A percentile compares a stretch with the other conserved stretches of the same genome.
These are phyloP conservation scores for Furcula furcula DNA, from an alignment of 2,888 invertebrate species.

Conservation along the genomic window DNA sequence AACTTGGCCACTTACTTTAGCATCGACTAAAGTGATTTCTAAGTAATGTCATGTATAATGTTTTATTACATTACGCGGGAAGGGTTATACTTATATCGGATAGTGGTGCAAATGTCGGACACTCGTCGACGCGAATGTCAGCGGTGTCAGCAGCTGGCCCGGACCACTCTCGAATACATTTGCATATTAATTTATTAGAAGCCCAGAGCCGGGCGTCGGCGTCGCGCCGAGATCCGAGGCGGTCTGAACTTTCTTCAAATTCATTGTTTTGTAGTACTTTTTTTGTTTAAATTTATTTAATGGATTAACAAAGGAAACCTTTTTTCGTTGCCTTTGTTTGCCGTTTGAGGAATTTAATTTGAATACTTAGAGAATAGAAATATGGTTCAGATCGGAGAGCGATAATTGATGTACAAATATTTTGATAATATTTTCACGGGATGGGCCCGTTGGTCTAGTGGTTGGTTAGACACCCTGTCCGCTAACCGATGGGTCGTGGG, in stretches of 20 bases:
- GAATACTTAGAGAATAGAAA: slow-evolving; percentile 12
- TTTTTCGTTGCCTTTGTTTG: slow-evolving; percentile 26
- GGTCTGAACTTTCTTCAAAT: slow-evolving; percentile 27
- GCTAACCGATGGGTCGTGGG: too few relatives aligned
- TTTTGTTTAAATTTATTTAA: slow-evolving; percentile 29
- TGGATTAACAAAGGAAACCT: slow-evolving; percentile 27
- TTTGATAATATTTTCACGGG: too few relatives aligned
- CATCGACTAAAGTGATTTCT: too few relatives aligned
- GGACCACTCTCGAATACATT: slow-evolving; percentile 10
- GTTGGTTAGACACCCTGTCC: too few relatives aligned
- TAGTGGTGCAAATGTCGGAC: neutral
- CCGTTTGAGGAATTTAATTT: slow-evolving; percentile 22
- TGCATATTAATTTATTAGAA: slow-evolving; percentile 31
- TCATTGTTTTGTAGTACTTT: slow-evolving; percentile 17
- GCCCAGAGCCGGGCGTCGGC: slow-evolving; percentile 14
- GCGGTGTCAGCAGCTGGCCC: neutral
- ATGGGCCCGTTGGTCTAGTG: too few relatives aligned
- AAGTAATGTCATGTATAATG: too few relatives aligned
- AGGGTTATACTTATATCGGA: too few relatives aligned
- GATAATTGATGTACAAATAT: slow-evolving; percentile 22
- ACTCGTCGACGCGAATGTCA: neutral
- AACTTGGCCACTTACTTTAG: too few relatives aligned
- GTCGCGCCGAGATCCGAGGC: slow-evolving; percentile 26
- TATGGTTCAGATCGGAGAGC: slow-evolving; percentile 3
- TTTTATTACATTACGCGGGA: too few relatives aligned